Percentiles rank a stretch among this genome's conserved stretches.
Conservation (phyloP, 2,797 vertebrate species). For the Pachyuromys duprasi region DNA sequence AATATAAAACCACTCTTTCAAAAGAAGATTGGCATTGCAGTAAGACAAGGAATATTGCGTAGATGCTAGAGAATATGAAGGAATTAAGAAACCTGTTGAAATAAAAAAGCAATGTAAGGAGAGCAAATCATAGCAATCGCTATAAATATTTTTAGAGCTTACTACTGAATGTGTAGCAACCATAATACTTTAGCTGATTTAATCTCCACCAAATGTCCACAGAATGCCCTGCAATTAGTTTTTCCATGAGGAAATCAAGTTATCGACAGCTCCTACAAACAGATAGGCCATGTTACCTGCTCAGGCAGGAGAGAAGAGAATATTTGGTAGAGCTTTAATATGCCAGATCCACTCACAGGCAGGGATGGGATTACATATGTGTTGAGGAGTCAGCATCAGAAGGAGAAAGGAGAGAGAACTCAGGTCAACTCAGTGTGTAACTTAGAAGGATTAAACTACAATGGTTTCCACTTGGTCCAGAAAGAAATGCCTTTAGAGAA, state of each 20-base stretch:
- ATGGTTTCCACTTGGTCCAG: not conserved
- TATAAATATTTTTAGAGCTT: not conserved
- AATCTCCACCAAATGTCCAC: not conserved
- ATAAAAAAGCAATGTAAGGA: not conserved
- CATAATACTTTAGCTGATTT: not conserved
- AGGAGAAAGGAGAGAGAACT: not conserved
- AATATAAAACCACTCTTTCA: not conserved
- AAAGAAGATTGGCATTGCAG: not conserved
- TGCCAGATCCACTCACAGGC: not conserved
- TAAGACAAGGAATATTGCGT: not conserved
- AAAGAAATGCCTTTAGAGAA: not conserved
- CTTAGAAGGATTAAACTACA: not conserved
- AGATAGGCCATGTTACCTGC: not conserved
- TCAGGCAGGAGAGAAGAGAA: not conserved
- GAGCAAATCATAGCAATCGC: not conserved
- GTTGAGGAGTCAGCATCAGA: not conserved
- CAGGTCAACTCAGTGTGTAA: not conserved
- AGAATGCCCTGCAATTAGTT: not conserved
- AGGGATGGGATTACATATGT: not conserved
- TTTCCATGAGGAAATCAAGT: not conserved
- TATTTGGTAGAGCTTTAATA: not conserved
- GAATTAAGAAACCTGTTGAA: slow-evolving; percentile 11
- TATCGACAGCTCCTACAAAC: not conserved
- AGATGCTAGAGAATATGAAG: not conserved
- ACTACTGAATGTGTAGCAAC: not conserved